Evolutionary conservation across 53 echinoderm and acorn worm genomes (phyloP).

Genomic region (Hippasteria phrygiana): DNA sequence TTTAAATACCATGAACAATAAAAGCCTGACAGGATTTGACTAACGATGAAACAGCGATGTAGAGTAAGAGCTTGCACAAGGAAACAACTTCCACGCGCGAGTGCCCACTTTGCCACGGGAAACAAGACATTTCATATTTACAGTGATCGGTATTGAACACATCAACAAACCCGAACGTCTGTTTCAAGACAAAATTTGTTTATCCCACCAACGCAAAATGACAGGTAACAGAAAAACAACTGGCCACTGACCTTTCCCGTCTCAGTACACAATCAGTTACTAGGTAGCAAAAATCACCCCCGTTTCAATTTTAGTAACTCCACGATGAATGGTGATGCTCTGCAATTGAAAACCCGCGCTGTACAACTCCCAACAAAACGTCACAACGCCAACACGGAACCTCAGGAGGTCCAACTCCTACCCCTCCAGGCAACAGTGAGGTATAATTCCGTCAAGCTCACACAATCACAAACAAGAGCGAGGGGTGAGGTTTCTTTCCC

Average conservation of each 20-base stretch:
- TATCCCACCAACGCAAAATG: neutral
- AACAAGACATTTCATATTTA: neutral
- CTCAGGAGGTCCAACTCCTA: slow-evolving; percentile 1
- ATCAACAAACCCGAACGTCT: neutral
- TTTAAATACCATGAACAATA: no score
- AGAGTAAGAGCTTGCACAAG: no score
- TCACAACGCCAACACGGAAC: neutral
- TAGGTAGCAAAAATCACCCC: neutral
- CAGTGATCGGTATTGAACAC: neutral
- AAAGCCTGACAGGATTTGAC: no score
- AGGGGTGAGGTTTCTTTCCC: neutral
- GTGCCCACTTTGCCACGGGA: no score
- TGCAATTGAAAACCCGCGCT: neutral
- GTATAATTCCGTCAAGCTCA: slow-evolving; percentile 29
- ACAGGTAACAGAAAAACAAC: neutral
- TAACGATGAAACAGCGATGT: no score
- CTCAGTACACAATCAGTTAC: neutral
- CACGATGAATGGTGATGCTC: neutral
- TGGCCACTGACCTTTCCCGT: neutral
- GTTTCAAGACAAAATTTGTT: neutral
- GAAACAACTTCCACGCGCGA: no score
- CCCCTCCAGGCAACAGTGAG: neutral
- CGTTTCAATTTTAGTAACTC: neutral
- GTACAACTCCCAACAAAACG: neutral
- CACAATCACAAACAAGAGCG: slow-evolving; percentile 14